These are phyloP conservation scores for Tragulus kanchil DNA, from an alignment of 2,113 vertebrate genomes.

Conservation along the genomic window DNA sequence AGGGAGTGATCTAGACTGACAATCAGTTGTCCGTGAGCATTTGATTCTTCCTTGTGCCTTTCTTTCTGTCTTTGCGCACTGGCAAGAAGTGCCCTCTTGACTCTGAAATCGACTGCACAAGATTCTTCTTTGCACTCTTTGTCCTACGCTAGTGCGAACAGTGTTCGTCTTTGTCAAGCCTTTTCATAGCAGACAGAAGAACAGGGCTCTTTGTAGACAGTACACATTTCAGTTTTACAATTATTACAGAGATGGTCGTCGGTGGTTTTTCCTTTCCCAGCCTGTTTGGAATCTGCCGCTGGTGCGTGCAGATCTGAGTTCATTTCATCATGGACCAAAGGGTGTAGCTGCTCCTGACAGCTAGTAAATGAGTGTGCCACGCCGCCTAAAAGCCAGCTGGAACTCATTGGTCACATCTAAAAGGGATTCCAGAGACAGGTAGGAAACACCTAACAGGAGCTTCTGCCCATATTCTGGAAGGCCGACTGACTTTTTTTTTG, in stretches of 20 bases:
- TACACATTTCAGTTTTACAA: background rate
- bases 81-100: background rate
- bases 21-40: background rate
- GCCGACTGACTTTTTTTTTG: background rate
- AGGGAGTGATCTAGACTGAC: background rate
- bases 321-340: background rate
- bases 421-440: conserved; percentile 43
- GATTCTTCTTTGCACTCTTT: background rate
- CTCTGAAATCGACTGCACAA: background rate
- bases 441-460: background rate
- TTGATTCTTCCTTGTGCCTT: background rate
- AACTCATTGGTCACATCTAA: conserved; percentile 47
- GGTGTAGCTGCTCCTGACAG: background rate
- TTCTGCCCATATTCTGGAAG: conserved; percentile 41
- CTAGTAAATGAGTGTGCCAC: background rate
- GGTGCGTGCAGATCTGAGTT: conserved; percentile 41
- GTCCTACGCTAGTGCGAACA: background rate
- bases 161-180: background rate
- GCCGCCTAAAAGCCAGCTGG: conserved; percentile 43
- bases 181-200: background rate
- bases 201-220: background rate
- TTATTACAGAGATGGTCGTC: background rate
- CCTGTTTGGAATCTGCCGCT: conserved; percentile 39
- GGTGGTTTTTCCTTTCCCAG: conserved; percentile 14
- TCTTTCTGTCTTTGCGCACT: background rate